Percentiles rank a stretch among this genome's conserved stretches.
These are phyloP conservation scores for Battus philenor DNA, from an alignment of 1,140 invertebrate species.

Conservation along the genomic window DNA sequence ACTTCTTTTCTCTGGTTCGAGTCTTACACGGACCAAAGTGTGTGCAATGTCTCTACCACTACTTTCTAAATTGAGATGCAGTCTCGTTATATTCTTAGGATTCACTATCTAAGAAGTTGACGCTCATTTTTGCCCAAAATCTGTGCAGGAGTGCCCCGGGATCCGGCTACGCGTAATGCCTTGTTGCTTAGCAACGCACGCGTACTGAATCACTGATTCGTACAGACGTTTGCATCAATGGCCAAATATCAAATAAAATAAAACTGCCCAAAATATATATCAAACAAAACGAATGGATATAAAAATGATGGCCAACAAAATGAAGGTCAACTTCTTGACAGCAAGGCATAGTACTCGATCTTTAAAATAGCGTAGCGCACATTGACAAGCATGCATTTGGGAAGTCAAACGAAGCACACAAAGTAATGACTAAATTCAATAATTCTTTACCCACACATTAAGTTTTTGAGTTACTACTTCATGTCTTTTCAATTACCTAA, in stretches of 20 bases:
- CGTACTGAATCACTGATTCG: constrained; percentile 54
- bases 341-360: constrained; percentile 78
- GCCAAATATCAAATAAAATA: constrained; percentile 67
- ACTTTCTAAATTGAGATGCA: constrained; percentile 73
- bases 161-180: constrained; percentile 67
- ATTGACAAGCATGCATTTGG: constrained; percentile 60
- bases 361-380: constrained; percentile 70
- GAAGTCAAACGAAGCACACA: constrained; percentile 8
- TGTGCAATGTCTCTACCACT: constrained; percentile 71
- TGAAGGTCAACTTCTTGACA: constrained; percentile 95
- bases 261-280: constrained; percentile 68
- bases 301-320: constrained; percentile 89
- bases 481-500: too few relatives aligned
- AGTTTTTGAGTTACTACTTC: too few relatives aligned
- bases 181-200: constrained; percentile 67
- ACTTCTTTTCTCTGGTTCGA: constrained; percentile 84
- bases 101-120: constrained; percentile 88
- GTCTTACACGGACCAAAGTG: constrained; percentile 57
- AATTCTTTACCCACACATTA: too few relatives aligned
- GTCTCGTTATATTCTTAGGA: constrained; percentile 59
- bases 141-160: constrained; percentile 70
- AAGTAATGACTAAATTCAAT: not conserved
- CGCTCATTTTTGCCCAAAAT: constrained; percentile 94
- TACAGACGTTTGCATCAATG: constrained; percentile 61
- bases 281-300: constrained; percentile 74